phyloP scores from a whole-genome alignment of 2,797 vertebrate genomes.

The Cygnus olor region DNA sequence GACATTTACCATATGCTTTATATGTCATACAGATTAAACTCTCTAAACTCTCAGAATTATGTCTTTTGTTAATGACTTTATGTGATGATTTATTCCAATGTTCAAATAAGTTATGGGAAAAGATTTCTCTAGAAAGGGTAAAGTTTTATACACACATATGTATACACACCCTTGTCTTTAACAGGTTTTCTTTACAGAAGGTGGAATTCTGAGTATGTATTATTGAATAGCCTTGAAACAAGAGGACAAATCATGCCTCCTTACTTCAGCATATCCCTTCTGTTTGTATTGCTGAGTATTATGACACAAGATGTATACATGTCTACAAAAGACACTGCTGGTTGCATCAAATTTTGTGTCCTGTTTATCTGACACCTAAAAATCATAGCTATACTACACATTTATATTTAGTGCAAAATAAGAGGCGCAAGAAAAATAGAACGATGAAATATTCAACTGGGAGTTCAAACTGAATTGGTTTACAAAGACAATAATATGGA shows the following conservation, averaged over 20 bases:
- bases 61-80: neutral
- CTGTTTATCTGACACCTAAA: neutral
- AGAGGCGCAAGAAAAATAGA: neutral
- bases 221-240: neutral
- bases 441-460: neutral
- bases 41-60: neutral
- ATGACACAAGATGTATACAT: neutral
- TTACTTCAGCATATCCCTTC: neutral
- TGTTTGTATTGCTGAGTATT: neutral
- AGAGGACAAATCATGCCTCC: neutral
- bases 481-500: neutral
- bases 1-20: rapidly evolving
- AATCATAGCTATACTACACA: neutral
- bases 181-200: neutral
- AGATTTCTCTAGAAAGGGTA: neutral
- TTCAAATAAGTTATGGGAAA: neutral
- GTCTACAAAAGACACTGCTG: neutral
- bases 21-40: neutral
- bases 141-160: neutral
- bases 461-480: neutral
- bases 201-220: neutral
- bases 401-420: neutral
- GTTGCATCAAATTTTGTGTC: neutral
- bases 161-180: neutral
- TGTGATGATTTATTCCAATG: neutral